Base-by-base conservation (phyloP, 23 tunicate species). In the Halocynthia roretzi region DNA sequence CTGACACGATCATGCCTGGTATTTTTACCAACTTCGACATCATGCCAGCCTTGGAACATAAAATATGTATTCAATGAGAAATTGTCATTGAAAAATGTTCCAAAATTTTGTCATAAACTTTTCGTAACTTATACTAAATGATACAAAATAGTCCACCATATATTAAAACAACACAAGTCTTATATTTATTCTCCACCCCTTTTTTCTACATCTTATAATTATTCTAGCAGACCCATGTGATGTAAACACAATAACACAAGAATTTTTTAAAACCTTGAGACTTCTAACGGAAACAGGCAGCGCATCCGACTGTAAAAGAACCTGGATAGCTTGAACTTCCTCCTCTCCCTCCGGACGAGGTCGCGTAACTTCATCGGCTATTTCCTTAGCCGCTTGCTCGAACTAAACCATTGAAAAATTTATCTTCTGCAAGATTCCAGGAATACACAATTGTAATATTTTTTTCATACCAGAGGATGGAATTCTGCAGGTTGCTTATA, bases 351-450 rank as follows among this genome's bases (percentile, higher is more conserved):
- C 96, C 10, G 95, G 99, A 14, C 99, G 75, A 12, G 99, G 99
- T 68, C 96, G 77, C 1, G 99, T 96, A 19, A 96, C 87, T 65
- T 96, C 99, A 82, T 96, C 99, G 0, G 99, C 99, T 56, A 96
- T 71, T 54, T 84, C 87, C 51, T 84, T 83, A 15, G 94, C 89
- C 60, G 98, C 94, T 84, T 55, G 67, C 52, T 71, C 77, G 52
- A 71, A 70, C 67, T 56, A 22, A 52, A 71, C 44, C 44, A 68
- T 19, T 68, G n/a, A 68, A 68, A 68, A 68, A 4, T 1, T 58
- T 58, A 58, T 58, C 4, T 60, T 60, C 64, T 15, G 64, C 64
- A 60, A 60, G 17, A 18, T 15, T 60, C 18, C 4, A n/a, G 64
- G 17, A 18, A 60, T 60, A 15, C 64, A 60, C 18, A 60, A 18